Base-by-base conservation (phyloP, 2,888 invertebrate species). In the Neoaliturus tenellus region DNA sequence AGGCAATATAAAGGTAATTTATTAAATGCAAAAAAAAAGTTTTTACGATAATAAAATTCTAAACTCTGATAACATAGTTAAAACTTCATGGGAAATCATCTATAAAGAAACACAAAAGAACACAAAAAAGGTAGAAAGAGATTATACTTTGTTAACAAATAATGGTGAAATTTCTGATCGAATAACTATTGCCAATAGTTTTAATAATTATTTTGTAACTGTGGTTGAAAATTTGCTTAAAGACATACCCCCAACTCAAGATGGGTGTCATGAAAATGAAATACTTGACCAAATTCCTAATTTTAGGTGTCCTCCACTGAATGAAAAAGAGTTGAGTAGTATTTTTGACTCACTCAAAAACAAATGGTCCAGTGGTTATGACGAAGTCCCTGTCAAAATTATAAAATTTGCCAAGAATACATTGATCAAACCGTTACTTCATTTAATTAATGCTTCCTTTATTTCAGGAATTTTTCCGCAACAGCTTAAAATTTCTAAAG, bases 321-420 rank as follows among this genome's bases (percentile, higher is more conserved):
- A 71, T 6, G 20, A 39, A 41, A 35, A 39, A 25, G 71, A 71
- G 41, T 14, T 71, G 41, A n/a, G 41, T n/a, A 71, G 23, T 4
- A 39, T 71, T 33, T 71, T 71, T 71, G 23, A 41, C 41, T 71
- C 75, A 31, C 48, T 75, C 44, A 75, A 75, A 28, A 75, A 75
- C 17, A 75, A 75, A 17, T 75, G 75, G 75, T 75, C 48, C 12
- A 48, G 48, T 33, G 75, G 75, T 14, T 48, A 44, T 48, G 75
- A 75, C 48, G 39, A 23, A 23, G 23, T 51, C 20, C 51, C 20
- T 23, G 51, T 51, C 51, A 71, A 41, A 39, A n/a, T 75, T 4
- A 44, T 75, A 44, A 75, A 48, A 25, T 48, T 48, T 75, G 75
- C 48, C 17, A 75, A 25, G 8, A 51, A 75, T 12, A 48, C 44